These are phyloP conservation scores for Himalopsyche phryganea DNA, from an alignment of 1,140 invertebrate species.

Conservation along the genomic window DNA sequence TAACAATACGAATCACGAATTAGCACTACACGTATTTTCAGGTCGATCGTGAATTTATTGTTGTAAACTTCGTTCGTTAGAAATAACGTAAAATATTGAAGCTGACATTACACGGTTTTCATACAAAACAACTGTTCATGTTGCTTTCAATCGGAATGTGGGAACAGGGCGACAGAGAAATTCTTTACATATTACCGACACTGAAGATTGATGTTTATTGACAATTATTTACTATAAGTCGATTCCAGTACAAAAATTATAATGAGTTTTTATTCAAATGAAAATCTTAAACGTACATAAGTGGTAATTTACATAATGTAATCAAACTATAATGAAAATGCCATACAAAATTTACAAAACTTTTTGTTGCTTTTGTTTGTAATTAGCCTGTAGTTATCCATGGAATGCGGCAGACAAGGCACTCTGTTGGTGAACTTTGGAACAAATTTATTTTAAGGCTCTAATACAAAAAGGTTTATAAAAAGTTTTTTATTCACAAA, in stretches of 20 bases:
- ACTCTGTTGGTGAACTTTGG: slow-evolving; percentile 44
- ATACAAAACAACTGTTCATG: slow-evolving; percentile 12
- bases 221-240: too few relatives aligned
- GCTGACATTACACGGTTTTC: neutral
- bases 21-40: too few relatives aligned
- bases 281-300: too few relatives aligned
- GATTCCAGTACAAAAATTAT: too few relatives aligned
- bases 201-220: too few relatives aligned
- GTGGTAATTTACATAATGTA: too few relatives aligned
- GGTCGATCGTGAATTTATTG: neutral
- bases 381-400: slow-evolving; percentile 14
- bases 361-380: slow-evolving; percentile 6
- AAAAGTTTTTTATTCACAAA: too few relatives aligned
- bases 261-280: too few relatives aligned
- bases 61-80: neutral
- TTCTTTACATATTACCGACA: neutral
- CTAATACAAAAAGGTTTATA: too few relatives aligned
- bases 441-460: too few relatives aligned
- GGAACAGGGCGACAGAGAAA: slow-evolving; percentile 9
- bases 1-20: neutral
- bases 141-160: slow-evolving; percentile 10
- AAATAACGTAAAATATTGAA: neutral
- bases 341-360: too few relatives aligned
- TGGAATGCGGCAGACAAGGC: slow-evolving; percentile 42
- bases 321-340: too few relatives aligned